phyloP scores from a whole-genome alignment of 92 coral and sea anemone species.

The Bergia sp. region DNA sequence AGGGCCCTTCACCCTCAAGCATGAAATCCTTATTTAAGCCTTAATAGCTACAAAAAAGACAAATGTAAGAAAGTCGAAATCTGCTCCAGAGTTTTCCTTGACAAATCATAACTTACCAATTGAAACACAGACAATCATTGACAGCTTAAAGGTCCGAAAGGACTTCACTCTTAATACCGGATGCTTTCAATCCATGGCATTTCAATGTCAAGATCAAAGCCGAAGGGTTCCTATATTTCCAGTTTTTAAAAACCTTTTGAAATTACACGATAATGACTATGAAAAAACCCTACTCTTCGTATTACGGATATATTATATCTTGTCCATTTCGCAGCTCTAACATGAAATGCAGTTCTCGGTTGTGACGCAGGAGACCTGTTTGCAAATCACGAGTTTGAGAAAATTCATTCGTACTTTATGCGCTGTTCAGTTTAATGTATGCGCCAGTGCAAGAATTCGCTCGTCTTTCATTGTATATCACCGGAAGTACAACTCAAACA shows the following conservation, averaged over 20 bases:
- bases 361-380: background rate
- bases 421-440: conserved; percentile 14
- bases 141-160: conserved; percentile 34
- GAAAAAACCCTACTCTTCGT: background rate
- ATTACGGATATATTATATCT: background rate
- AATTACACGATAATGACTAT: background rate
- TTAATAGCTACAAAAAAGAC: conserved; percentile 9
- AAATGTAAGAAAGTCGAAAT: conserved; percentile 4
- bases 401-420: background rate
- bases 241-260: conserved; percentile 14
- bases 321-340: background rate
- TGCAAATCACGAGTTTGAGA: background rate
- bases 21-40: conserved; percentile 22
- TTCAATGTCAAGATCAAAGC: conserved; percentile 36
- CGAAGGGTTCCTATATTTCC: conserved; percentile 17
- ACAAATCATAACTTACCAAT: conserved; percentile 17
- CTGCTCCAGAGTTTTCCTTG: conserved; percentile 1
- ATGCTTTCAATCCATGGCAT: conserved; percentile 32
- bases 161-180: conserved; percentile 35
- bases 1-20: conserved; percentile 16
- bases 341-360: background rate
- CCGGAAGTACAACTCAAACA: conserved; percentile 46
- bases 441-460: conserved; percentile 19
- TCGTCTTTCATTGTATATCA: conserved; percentile 38
- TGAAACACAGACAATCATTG: conserved; percentile 18